Evolutionary conservation across 2,113 vertebrate genomes (phyloP).

Genomic region (Spea bombifrons): DNA sequence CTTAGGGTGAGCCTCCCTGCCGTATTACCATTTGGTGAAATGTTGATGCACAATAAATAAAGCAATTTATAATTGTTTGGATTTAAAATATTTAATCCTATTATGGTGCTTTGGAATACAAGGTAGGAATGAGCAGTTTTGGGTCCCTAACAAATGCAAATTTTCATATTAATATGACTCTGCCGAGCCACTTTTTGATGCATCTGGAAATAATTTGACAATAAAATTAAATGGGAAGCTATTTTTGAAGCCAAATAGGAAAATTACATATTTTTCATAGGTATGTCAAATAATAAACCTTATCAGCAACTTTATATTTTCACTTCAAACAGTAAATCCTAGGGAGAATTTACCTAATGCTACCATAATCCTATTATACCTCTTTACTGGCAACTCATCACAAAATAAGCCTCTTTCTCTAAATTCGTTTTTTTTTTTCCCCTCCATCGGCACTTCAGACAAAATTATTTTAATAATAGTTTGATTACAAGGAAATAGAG

Average conservation of each 20-base stretch:
- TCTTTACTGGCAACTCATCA: slow-evolving; percentile 61
- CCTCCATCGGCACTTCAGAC: not conserved
- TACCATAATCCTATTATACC: slow-evolving; percentile 66
- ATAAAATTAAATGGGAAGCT: not conserved
- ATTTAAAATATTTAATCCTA: not conserved
- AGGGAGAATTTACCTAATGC: slow-evolving; percentile 67
- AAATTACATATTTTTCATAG: slow-evolving; percentile 45
- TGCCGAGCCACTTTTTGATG: not conserved
- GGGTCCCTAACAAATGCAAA: not conserved
- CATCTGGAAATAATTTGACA: slow-evolving; percentile 38
- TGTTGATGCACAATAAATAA: too few relatives aligned
- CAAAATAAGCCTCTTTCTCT: slow-evolving; percentile 53
- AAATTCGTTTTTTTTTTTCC: not conserved
- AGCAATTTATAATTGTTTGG: too few relatives aligned
- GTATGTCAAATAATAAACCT: slow-evolving; percentile 23
- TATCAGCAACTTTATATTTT: slow-evolving; percentile 56
- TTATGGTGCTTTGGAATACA: not conserved
- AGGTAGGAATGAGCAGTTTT: not conserved
- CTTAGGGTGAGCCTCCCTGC: too few relatives aligned
- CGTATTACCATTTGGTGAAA: too few relatives aligned
- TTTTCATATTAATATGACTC: not conserved
- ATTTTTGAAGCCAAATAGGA: not conserved
- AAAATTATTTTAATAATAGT: not conserved
- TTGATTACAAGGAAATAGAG: not conserved
- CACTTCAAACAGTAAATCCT: slow-evolving; percentile 65